A percentile compares a stretch with the other conserved stretches of the same genome.
Conservation (phyloP, 2,797 vertebrate species). For the Platyrinchus mystaceus region DNA sequence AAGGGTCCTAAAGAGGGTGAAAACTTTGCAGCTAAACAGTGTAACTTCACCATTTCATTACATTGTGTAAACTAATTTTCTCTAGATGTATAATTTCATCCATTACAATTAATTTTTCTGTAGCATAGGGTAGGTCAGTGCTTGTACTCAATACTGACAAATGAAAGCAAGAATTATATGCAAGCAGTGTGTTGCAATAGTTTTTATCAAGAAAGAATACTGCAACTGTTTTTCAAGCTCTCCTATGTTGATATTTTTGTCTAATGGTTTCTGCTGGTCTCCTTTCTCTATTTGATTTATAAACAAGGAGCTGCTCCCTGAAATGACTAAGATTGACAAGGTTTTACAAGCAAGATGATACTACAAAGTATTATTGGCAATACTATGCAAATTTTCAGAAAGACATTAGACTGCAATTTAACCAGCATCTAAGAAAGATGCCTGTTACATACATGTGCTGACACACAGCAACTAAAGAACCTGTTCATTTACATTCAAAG, state of each 20-base stretch:
- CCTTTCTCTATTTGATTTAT: background rate
- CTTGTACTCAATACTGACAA: background rate
- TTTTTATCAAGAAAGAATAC: background rate
- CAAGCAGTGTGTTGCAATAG: background rate
- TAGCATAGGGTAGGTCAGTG: background rate
- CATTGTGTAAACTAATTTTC: background rate
- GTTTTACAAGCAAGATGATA: conserved; percentile 16
- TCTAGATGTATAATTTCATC: background rate
- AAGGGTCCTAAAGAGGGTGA: background rate
- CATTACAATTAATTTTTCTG: background rate
- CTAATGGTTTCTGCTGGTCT: background rate
- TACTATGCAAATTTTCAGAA: background rate
- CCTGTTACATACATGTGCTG: background rate
- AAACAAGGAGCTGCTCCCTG: background rate
- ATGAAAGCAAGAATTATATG: background rate
- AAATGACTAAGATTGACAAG: background rate
- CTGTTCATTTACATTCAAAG: background rate
- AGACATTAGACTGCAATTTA: background rate
- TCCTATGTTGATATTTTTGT: background rate
- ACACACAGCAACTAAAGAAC: conserved; percentile 7
- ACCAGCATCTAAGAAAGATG: background rate
- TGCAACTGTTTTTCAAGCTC: background rate
- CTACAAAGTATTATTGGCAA: background rate
- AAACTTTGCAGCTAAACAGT: background rate
- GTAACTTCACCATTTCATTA: background rate